phyloP scores from a whole-genome alignment of 2,797 vertebrate species.

The Myripristis murdjan region DNA sequence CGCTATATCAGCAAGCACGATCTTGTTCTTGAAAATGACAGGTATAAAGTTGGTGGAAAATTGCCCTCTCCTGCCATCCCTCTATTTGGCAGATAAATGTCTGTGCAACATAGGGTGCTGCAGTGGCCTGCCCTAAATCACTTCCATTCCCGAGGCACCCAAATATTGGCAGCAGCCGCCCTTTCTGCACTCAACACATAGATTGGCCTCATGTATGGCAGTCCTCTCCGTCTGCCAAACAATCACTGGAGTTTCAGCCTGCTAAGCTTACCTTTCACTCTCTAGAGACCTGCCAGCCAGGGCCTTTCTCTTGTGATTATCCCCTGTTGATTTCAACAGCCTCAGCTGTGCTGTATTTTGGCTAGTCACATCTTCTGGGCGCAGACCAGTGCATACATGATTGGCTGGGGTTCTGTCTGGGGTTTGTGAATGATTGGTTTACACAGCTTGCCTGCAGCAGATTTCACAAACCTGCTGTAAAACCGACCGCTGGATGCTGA shows the following conservation, averaged over 20 bases:
- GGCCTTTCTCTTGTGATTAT: slow-evolving; percentile 74
- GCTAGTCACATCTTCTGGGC: slow-evolving; percentile 73
- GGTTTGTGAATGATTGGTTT: slow-evolving; percentile 56
- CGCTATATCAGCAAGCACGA: slow-evolving; percentile 10
- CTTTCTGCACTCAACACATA: slow-evolving; percentile 37
- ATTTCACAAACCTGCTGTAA: slow-evolving; percentile 22
- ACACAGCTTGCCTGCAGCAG: slow-evolving; percentile 49
- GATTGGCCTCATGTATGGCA: slow-evolving; percentile 34
- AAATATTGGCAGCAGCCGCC: slow-evolving; percentile 46
- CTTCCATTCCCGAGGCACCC: slow-evolving; percentile 35
- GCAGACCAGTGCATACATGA: slow-evolving; percentile 67
- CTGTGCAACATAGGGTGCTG: slow-evolving; percentile 40
- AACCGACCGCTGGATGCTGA: slow-evolving; percentile 12
- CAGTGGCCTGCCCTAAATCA: slow-evolving; percentile 18
- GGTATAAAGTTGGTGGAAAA: slow-evolving; percentile 36
- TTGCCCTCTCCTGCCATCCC: slow-evolving; percentile 16
- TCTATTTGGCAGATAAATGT: slow-evolving; percentile 20
- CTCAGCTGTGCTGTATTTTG: slow-evolving; percentile 78
- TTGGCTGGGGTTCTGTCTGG: slow-evolving; percentile 66
- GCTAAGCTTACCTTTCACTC: slow-evolving; percentile 57
- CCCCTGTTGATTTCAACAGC: slow-evolving; percentile 77
- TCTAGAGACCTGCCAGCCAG: slow-evolving; percentile 53
- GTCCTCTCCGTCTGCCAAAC: slow-evolving; percentile 34
- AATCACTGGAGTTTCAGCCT: slow-evolving; percentile 51
- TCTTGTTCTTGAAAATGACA: slow-evolving; percentile 46